A percentile compares a stretch with the other conserved stretches of the same genome.
These are phyloP conservation scores for Anguilla japonica DNA, from an alignment of 2,113 vertebrate genomes.

Conservation along the genomic window DNA sequence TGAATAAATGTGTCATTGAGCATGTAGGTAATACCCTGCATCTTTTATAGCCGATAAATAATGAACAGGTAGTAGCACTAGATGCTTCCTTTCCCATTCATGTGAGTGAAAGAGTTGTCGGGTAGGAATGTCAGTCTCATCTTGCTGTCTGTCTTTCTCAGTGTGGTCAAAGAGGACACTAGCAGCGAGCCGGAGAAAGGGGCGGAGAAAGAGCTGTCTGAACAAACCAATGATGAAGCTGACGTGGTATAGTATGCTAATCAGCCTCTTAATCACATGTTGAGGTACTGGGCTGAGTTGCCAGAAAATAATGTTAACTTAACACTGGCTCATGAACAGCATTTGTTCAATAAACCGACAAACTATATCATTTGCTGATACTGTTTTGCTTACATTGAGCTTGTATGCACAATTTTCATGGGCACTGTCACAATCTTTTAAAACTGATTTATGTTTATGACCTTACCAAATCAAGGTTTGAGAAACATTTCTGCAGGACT, in stretches of 20 bases:
- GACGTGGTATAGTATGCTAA: constrained; percentile 69
- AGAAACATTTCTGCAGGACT: neutral
- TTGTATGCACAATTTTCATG: too few relatives aligned
- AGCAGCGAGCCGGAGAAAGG: constrained; percentile 81
- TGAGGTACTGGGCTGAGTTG: too few relatives aligned
- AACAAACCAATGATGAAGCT: constrained; percentile 75
- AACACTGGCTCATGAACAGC: too few relatives aligned
- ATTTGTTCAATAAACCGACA: too few relatives aligned
- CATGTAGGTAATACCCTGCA: neutral
- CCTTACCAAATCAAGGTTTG: too few relatives aligned
- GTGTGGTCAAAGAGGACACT: constrained; percentile 80
- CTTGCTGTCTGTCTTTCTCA: constrained; percentile 48
- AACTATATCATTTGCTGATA: too few relatives aligned
- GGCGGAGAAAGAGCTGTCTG: constrained; percentile 70
- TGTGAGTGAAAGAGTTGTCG: neutral
- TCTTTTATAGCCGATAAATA: too few relatives aligned
- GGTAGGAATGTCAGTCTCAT: neutral
- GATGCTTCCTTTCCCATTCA: neutral
- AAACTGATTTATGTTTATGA: too few relatives aligned
- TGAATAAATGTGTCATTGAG: neutral
- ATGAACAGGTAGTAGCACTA: neutral
- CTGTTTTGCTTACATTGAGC: too few relatives aligned
- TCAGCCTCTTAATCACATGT: neutral
- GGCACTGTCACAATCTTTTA: too few relatives aligned
- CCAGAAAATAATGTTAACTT: too few relatives aligned